phyloP scores from a whole-genome alignment of 2,888 invertebrate species.

The Cynaeus angustus region DNA sequence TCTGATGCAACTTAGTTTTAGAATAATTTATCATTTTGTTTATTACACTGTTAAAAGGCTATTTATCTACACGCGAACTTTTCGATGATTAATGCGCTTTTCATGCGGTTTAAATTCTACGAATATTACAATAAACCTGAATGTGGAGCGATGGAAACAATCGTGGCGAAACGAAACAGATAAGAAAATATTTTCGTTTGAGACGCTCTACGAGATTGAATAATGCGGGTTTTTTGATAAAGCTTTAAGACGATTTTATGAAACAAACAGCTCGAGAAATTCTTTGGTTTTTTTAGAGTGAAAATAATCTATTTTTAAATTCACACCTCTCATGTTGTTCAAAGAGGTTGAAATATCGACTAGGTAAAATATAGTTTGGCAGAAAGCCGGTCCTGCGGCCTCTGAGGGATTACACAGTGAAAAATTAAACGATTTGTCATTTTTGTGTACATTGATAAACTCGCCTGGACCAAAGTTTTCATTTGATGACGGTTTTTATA shows the following conservation, averaged over 20 bases:
- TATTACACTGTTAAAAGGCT: conserved; percentile 20
- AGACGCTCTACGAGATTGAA: conserved; percentile 14
- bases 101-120: conserved; percentile 18
- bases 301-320: conserved; percentile 26
- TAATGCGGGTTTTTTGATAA: conserved; percentile 11
- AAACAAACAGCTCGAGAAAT: conserved; percentile 19
- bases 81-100: conserved; percentile 31
- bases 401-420: conserved; percentile 2
- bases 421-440: conserved; percentile 32
- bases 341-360: conserved; percentile 10
- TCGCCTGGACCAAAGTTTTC: background rate
- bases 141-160: conserved; percentile 13
- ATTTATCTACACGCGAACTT: conserved; percentile 31
- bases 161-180: conserved; percentile 3
- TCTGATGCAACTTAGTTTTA: conserved; percentile 28
- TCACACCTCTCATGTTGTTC: conserved; percentile 13
- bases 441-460: conserved; percentile 2
- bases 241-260: conserved; percentile 15
- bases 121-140: conserved; percentile 3
- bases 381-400: conserved; percentile 19
- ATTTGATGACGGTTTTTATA: too few relatives aligned
- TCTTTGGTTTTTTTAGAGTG: conserved; percentile 9
- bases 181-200: conserved; percentile 8
- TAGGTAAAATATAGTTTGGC: conserved; percentile 25
- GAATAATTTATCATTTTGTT: conserved; percentile 35